phyloP scores from a whole-genome alignment of 2,888 invertebrate species.

The Lottia gigantea region DNA sequence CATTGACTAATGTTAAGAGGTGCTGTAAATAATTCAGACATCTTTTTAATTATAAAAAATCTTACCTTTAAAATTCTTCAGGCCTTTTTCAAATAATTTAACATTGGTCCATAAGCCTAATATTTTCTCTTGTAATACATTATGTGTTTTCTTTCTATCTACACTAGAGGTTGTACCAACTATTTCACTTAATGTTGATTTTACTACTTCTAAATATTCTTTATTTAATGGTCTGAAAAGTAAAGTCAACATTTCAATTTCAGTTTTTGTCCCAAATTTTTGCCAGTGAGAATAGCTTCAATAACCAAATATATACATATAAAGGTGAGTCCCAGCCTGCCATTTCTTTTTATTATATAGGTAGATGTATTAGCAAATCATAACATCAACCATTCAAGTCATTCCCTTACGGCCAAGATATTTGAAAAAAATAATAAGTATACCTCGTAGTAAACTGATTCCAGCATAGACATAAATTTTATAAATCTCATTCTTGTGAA shows the following conservation, averaged over 20 bases:
- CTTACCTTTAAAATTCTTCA: constrained; percentile 65
- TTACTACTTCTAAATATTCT: constrained; percentile 74
- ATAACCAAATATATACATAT: not conserved
- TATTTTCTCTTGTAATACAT: constrained; percentile 84
- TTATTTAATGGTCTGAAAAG: constrained; percentile 58
- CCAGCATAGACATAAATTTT: too few relatives aligned
- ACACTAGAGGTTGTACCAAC: constrained; percentile 78
- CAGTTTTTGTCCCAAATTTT: not conserved
- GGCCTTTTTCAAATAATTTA: constrained; percentile 68
- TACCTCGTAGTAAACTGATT: too few relatives aligned
- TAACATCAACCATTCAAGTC: too few relatives aligned
- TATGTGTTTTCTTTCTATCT: constrained; percentile 78
- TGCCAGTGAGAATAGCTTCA: not conserved
- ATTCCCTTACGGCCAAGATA: too few relatives aligned
- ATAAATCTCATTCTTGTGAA: too few relatives aligned
- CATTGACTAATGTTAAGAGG: too few relatives aligned
- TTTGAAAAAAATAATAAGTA: too few relatives aligned
- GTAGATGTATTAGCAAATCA: too few relatives aligned
- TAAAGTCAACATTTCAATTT: not conserved
- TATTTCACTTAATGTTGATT: constrained; percentile 80
- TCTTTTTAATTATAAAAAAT: too few relatives aligned
- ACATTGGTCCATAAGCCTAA: constrained; percentile 74
- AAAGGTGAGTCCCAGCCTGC: too few relatives aligned
- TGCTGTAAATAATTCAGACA: not conserved
- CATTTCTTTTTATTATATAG: too few relatives aligned